Conservation (phyloP, 2,888 invertebrate species). For the Nomada ruficornis region DNA sequence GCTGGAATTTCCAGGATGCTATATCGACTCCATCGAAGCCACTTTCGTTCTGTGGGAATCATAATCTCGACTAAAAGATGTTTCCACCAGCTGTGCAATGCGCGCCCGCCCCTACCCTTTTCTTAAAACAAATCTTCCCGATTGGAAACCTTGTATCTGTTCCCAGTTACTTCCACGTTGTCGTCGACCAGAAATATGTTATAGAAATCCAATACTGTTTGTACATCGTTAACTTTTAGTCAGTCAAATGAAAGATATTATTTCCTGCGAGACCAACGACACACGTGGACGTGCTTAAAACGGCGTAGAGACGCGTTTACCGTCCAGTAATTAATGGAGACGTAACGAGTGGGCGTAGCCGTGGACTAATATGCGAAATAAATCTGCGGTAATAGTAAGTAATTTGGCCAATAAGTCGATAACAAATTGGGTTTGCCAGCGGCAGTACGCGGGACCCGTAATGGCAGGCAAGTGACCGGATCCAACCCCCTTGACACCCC, state of each 20-base stretch:
- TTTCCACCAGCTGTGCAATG: constrained; percentile 49
- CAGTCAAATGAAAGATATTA: background rate
- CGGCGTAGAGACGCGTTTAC: constrained; percentile 51
- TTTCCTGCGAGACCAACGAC: constrained; percentile 9
- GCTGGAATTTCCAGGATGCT: constrained; percentile 72
- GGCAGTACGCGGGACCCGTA: constrained; percentile 78
- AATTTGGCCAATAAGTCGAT: constrained; percentile 84
- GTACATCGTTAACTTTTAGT: background rate
- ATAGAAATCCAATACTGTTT: background rate
- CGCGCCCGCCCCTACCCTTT: constrained; percentile 13
- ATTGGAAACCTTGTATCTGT: constrained; percentile 14
- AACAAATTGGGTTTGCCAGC: constrained; percentile 84
- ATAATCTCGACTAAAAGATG: constrained; percentile 60
- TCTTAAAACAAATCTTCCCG: constrained; percentile 46
- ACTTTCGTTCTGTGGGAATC: constrained; percentile 69
- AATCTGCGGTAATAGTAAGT: constrained; percentile 84
- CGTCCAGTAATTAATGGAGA: constrained; percentile 81
- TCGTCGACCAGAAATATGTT: constrained; percentile 20
- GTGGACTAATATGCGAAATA: constrained; percentile 83
- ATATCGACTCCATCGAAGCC: constrained; percentile 64
- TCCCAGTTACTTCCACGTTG: background rate
- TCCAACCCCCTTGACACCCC: constrained; percentile 73
- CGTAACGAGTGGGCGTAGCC: constrained; percentile 79
- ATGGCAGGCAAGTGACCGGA: constrained; percentile 83
- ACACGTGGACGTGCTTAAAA: constrained; percentile 38